Percentiles rank a stretch among this genome's conserved stretches.
Evolutionary conservation across 2,113 vertebrate genomes (phyloP).

Genomic region (Pipa parva): DNA sequence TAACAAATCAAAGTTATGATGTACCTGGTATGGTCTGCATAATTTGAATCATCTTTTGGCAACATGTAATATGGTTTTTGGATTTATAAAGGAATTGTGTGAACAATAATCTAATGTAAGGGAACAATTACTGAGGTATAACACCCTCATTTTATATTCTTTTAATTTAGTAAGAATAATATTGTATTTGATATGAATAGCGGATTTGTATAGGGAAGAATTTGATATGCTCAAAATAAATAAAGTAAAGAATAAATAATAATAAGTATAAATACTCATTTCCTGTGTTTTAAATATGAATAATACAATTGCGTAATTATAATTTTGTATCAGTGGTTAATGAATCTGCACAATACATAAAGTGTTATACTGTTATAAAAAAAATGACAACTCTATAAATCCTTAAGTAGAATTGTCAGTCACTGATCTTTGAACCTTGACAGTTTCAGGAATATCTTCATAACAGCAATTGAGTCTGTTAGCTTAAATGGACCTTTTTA

Average conservation of each 20-base stretch:
- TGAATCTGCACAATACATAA: too few relatives aligned
- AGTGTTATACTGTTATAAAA: neutral
- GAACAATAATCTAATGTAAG: neutral
- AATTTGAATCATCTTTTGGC: neutral
- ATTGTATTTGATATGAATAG: too few relatives aligned
- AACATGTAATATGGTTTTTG: neutral
- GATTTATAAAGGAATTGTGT: neutral
- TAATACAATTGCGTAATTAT: too few relatives aligned
- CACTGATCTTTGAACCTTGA: neutral
- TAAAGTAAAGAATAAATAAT: too few relatives aligned
- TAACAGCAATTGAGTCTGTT: neutral
- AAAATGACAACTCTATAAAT: neutral
- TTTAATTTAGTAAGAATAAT: too few relatives aligned
- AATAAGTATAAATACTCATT: too few relatives aligned
- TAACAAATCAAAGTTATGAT: neutral
- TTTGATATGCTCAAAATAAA: too few relatives aligned
- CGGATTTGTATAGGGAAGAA: too few relatives aligned
- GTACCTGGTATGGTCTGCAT: neutral
- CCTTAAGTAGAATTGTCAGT: neutral
- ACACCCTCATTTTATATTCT: too few relatives aligned
- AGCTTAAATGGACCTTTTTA: slow-evolving; percentile 54
- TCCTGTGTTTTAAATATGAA: too few relatives aligned
- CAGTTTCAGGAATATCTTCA: neutral
- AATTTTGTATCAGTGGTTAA: too few relatives aligned
- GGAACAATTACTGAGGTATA: neutral